These are phyloP conservation scores for Andrena cerasifolii DNA, from an alignment of 1,140 invertebrate genomes.

Conservation along the genomic window DNA sequence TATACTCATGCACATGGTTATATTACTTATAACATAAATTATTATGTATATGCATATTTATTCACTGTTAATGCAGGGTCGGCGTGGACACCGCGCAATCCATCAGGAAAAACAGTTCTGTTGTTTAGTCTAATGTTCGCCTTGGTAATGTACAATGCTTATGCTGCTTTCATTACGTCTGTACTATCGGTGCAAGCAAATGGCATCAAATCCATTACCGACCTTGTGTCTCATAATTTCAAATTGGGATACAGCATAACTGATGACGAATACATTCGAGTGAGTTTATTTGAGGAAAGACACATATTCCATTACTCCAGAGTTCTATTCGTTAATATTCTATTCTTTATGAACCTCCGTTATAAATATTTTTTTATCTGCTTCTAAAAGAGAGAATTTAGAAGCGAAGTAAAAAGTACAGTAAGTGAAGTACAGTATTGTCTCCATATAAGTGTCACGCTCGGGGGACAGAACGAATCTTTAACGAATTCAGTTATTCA, in stretches of 20 bases:
- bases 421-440: too few species aligned
- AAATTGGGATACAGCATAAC: slow-evolving; percentile 83
- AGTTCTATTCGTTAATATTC: too few species aligned
- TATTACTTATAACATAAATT: too few species aligned
- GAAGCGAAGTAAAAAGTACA: too few species aligned
- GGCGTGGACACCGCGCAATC: slow-evolving; percentile 82
- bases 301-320: too few species aligned
- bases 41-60: background rate
- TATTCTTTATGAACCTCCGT: too few species aligned
- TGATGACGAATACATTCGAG: slow-evolving; percentile 79
- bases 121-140: slow-evolving; percentile 84
- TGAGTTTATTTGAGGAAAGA: slow-evolving; percentile 49
- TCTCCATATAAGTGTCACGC: too few species aligned
- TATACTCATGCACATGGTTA: too few species aligned
- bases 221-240: slow-evolving; percentile 84
- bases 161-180: slow-evolving; percentile 86
- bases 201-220: slow-evolving; percentile 83
- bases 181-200: slow-evolving; percentile 85
- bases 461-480: too few species aligned
- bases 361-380: too few species aligned
- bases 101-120: slow-evolving; percentile 84
- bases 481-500: too few species aligned
- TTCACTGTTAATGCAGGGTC: slow-evolving; percentile 79
- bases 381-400: too few species aligned
- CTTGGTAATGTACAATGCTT: slow-evolving; percentile 84